Conservation (phyloP, 2,888 invertebrate genomes). For the Machimus atricapillus region DNA sequence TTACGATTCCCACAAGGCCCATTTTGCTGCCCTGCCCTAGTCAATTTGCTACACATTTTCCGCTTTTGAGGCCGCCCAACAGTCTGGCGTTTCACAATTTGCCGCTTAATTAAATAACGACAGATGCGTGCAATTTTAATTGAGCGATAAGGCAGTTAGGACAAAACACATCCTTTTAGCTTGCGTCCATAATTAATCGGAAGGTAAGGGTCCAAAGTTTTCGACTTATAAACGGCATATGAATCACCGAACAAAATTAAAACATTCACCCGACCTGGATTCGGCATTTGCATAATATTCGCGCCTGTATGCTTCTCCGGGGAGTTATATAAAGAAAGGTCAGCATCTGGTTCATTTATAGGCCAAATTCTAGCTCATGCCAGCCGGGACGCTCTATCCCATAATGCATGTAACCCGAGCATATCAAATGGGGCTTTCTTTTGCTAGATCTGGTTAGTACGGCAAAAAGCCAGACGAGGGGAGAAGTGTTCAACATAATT, state of each 20-base stretch:
- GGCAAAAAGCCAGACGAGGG: not conserved
- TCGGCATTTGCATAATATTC: constrained; percentile 1
- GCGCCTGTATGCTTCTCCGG: not conserved
- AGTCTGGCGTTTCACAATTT: constrained; percentile 9
- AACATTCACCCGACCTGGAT: not conserved
- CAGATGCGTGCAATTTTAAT: constrained; percentile 21
- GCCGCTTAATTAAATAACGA: constrained; percentile 6
- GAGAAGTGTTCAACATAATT: not conserved
- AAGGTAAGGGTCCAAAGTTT: not conserved
- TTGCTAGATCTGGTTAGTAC: not conserved
- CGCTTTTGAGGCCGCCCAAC: not conserved
- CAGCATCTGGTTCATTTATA: constrained; percentile 16
- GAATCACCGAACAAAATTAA: not conserved
- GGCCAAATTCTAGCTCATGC: not conserved
- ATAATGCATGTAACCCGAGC: not conserved
- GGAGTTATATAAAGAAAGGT: not conserved
- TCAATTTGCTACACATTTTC: not conserved
- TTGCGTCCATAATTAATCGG: not conserved
- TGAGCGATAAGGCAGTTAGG: constrained; percentile 22
- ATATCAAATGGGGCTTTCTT: not conserved
- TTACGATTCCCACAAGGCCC: not conserved
- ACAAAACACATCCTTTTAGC: not conserved
- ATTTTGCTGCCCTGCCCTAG: not conserved
- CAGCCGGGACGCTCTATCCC: not conserved
- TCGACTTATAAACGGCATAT: not conserved